Percentiles rank a stretch among this genome's conserved stretches.
Evolutionary conservation across 1,140 invertebrate genomes (phyloP).

Genomic region (Agraylea sexmaculata): DNA sequence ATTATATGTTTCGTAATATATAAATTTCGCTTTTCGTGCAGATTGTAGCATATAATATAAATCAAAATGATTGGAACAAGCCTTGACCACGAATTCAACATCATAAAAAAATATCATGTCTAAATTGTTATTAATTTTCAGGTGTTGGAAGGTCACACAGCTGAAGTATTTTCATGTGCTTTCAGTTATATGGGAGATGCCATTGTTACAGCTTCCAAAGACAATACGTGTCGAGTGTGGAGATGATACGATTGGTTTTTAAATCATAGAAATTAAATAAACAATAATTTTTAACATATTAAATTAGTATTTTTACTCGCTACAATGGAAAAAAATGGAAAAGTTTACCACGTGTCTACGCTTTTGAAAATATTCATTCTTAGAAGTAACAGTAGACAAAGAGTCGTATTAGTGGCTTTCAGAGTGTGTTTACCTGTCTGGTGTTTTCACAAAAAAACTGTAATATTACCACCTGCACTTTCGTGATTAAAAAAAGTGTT

Average conservation of each 20-base stretch:
- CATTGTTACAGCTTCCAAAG: constrained; percentile 64
- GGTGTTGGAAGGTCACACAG: constrained; percentile 57
- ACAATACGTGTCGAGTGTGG: constrained; percentile 60
- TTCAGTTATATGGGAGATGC: constrained; percentile 67
- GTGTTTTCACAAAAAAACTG: background rate
- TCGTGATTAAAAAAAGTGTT: too few relatives aligned
- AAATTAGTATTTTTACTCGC: too few relatives aligned
- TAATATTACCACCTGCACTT: too few relatives aligned
- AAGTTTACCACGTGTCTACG: too few relatives aligned
- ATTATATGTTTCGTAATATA: too few relatives aligned
- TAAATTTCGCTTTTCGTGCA: too few relatives aligned
- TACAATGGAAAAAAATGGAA: too few relatives aligned
- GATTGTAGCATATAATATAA: too few relatives aligned
- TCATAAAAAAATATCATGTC: too few relatives aligned
- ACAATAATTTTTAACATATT: background rate
- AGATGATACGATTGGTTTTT: constrained; percentile 53
- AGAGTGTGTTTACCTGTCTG: background rate
- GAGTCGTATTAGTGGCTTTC: background rate
- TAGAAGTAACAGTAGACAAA: background rate
- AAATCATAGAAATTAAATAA: background rate
- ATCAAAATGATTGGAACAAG: too few relatives aligned
- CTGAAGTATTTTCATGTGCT: constrained; percentile 69
- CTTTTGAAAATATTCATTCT: background rate
- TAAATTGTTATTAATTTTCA: constrained; percentile 18
- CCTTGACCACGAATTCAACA: too few relatives aligned